A percentile compares a stretch with the other conserved stretches of the same genome.
These are phyloP conservation scores for Petrocephalus sullivani DNA, from an alignment of 2,797 vertebrate species.

Conservation along the genomic window DNA sequence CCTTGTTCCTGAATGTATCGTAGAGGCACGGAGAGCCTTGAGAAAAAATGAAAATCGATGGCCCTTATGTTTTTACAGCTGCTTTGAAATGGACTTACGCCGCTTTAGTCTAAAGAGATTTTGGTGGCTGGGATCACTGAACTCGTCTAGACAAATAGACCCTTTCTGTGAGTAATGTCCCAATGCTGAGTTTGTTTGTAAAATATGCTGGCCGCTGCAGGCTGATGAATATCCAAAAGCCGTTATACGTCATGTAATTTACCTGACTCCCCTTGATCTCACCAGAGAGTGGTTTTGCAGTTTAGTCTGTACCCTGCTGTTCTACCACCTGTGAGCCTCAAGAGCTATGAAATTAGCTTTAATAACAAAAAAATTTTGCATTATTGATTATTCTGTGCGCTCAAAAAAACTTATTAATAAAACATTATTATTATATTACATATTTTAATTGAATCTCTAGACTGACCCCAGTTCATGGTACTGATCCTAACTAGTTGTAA, in stretches of 20 bases:
- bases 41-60: not conserved
- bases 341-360: not conserved
- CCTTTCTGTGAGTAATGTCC: not conserved
- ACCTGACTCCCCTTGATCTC: slow-evolving; percentile 7
- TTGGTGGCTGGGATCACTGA: not conserved
- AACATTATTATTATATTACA: not conserved
- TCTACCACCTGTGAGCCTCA: slow-evolving; percentile 18
- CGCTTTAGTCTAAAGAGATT: not conserved
- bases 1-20: not conserved
- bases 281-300: not conserved
- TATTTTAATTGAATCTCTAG: not conserved
- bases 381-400: not conserved
- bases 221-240: slow-evolving; percentile 19
- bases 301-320: slow-evolving; percentile 9
- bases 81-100: not conserved
- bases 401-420: not conserved
- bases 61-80: not conserved
- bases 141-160: slow-evolving; percentile 7
- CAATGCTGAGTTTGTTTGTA: not conserved
- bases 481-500: not conserved
- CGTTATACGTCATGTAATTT: not conserved
- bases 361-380: not conserved
- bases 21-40: not conserved
- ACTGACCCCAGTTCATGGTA: not conserved
- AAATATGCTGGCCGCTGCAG: not conserved